Percentiles rank a stretch among this genome's conserved stretches.
phyloP scores from a whole-genome alignment of 2,113 vertebrate species.

The Platysteira castanea region DNA sequence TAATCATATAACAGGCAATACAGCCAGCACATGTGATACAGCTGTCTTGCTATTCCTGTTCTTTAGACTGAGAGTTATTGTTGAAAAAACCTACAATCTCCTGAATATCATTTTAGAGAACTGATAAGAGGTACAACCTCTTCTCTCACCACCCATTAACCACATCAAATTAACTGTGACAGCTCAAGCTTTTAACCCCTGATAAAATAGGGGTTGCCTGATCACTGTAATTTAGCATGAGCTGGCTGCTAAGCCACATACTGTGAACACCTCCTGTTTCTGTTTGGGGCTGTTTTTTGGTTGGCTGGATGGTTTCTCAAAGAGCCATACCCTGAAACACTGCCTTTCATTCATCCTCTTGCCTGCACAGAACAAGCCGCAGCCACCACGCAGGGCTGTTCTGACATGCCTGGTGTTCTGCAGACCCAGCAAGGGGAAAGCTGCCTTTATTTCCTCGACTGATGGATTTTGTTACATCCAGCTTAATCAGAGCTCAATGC shows the following conservation, averaged over 20 bases:
- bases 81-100: background rate
- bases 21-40: background rate
- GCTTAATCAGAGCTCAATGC: background rate
- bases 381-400: background rate
- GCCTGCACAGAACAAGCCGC: background rate
- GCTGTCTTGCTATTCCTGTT: background rate
- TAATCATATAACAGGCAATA: background rate
- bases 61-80: background rate
- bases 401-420: background rate
- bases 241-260: background rate
- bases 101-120: background rate
- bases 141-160: background rate
- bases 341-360: background rate
- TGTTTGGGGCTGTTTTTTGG: background rate
- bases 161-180: background rate
- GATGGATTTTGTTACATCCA: background rate
- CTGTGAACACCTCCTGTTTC: background rate
- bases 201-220: background rate
- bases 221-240: background rate
- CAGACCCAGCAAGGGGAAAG: background rate
- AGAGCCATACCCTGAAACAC: background rate
- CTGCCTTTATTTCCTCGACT: background rate
- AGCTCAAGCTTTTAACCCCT: background rate
- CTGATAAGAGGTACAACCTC: background rate
- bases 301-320: background rate